Conservation (phyloP, 2,113 vertebrate species). For the Erpornis zantholeuca region DNA sequence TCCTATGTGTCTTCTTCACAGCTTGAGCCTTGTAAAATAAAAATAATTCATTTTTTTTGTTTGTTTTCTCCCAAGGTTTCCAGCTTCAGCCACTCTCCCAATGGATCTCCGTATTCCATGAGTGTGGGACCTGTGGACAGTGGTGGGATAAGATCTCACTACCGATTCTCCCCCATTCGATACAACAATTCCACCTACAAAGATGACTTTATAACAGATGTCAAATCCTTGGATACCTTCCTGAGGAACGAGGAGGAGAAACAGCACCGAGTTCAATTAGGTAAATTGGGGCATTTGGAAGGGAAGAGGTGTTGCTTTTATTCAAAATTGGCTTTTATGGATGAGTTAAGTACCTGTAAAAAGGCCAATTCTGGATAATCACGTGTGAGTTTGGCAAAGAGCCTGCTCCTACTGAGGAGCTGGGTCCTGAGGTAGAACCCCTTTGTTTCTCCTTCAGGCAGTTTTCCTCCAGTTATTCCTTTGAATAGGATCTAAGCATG, state of each 20-base stretch:
- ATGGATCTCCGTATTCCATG: constrained; percentile 74
- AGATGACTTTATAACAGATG: constrained; percentile 90
- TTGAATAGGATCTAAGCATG: accelerated
- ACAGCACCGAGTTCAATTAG: constrained; percentile 87
- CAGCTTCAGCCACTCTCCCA: constrained; percentile 78
- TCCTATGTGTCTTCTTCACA: accelerated
- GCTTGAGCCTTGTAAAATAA: neutral
- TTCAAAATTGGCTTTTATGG: accelerated
- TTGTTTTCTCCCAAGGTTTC: constrained; percentile 69
- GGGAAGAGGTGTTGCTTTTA: neutral
- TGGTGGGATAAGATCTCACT: constrained; percentile 81
- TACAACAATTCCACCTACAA: constrained; percentile 88
- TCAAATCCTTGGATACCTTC: constrained; percentile 82
- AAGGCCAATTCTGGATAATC: accelerated
- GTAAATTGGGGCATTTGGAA: constrained; percentile 1
- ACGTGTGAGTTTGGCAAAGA: neutral
- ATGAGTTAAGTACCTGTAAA: neutral
- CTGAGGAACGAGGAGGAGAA: constrained; percentile 89
- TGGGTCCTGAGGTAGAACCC: accelerated
- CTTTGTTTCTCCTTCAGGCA: neutral
- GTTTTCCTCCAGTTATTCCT: neutral
- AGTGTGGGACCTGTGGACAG: constrained; percentile 81
- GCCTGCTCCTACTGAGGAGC: neutral
- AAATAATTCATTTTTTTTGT: neutral
- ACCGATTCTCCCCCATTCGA: constrained; percentile 83